Evolutionary conservation across 1,140 invertebrate species (phyloP).

Genomic region (Listronotus bonariensis): DNA sequence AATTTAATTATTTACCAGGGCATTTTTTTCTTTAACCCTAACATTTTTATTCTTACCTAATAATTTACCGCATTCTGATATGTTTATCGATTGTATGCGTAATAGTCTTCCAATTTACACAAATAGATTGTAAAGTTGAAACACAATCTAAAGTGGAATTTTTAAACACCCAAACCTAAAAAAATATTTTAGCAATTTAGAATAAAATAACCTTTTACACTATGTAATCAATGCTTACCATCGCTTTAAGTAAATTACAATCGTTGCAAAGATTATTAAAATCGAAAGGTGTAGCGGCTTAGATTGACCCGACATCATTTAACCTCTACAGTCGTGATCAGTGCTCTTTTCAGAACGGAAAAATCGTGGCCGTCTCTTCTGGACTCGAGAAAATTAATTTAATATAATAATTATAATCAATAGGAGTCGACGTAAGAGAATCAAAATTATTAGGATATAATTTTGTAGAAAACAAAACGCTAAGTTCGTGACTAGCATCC

Average conservation of each 20-base stretch:
- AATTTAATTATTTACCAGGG: too few species aligned
- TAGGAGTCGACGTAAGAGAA: constrained; percentile 8
- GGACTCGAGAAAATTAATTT: constrained; percentile 11
- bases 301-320: constrained; percentile 12
- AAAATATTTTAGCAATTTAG: constrained; percentile 3
- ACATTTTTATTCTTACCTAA: too few species aligned
- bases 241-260: constrained; percentile 10
- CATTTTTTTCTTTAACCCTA: too few species aligned
- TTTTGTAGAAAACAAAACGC: not conserved
- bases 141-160: too few species aligned
- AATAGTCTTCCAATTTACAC: too few species aligned
- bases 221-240: constrained; percentile 4
- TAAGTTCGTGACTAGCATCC: constrained; percentile 3
- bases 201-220: not conserved
- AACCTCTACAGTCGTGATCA: constrained; percentile 12
- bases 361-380: constrained; percentile 11
- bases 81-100: too few species aligned
- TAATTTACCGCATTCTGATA: too few species aligned
- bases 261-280: constrained; percentile 5
- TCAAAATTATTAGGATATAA: constrained; percentile 8
- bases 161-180: not conserved
- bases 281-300: constrained; percentile 13
- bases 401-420: constrained; percentile 15
- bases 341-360: constrained; percentile 12
- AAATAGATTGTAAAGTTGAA: too few species aligned